phyloP scores from a whole-genome alignment of 2,888 invertebrate species.

The Agriopis leucophaearia region DNA sequence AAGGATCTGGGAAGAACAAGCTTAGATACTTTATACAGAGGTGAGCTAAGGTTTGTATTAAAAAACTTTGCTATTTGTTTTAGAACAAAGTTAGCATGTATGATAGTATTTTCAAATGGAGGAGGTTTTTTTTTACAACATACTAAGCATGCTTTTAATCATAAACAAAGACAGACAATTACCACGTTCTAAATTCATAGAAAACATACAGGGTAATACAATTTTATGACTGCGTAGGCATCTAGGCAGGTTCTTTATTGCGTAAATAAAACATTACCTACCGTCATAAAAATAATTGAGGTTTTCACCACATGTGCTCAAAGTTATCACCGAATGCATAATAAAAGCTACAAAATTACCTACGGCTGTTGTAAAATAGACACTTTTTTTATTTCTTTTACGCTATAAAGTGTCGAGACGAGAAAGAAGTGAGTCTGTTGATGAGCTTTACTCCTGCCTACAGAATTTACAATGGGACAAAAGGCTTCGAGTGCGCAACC shows the following conservation, averaged over 20 bases:
- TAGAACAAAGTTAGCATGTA: constrained; percentile 18
- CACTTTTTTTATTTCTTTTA: constrained; percentile 21
- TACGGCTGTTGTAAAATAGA: constrained; percentile 17
- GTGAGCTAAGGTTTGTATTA: constrained; percentile 72
- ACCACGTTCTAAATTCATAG: constrained; percentile 38
- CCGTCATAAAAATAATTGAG: constrained; percentile 43
- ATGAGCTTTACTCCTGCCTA: neutral
- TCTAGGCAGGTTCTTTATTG: constrained; percentile 24
- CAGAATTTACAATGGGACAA: neutral
- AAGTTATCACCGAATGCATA: constrained; percentile 37
- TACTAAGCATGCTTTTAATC: too few relatives aligned
- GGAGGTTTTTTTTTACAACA: neutral
- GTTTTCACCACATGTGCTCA: constrained; percentile 43
- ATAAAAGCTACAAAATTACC: constrained; percentile 27
- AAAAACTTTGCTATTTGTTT: constrained; percentile 60
- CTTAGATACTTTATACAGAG: constrained; percentile 49
- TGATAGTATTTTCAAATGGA: too few relatives aligned
- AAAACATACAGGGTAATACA: constrained; percentile 43
- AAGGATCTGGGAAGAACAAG: constrained; percentile 51
- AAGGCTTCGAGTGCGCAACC: neutral
- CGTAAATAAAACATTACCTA: constrained; percentile 38
- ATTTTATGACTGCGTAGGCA: constrained; percentile 23
- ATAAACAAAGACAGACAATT: constrained; percentile 15
- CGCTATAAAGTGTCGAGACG: constrained; percentile 10
- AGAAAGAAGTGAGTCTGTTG: neutral